phyloP scores from a whole-genome alignment of 2,113 vertebrate species.

The Himantopus leucocephalus region DNA sequence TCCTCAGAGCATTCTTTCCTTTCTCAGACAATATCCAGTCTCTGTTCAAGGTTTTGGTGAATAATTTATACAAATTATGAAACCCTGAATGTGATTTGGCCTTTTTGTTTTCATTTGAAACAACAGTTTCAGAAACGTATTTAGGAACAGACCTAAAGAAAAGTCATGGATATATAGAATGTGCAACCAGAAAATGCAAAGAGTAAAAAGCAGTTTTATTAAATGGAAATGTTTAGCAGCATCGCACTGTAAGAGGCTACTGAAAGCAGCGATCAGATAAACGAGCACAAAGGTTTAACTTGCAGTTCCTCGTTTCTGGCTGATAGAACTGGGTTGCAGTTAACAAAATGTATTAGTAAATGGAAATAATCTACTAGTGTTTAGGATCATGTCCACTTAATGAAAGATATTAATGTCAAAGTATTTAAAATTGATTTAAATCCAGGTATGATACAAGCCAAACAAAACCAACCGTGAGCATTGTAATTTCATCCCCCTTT shows the following conservation, averaged over 20 bases:
- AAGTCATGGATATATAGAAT: slow-evolving; percentile 26
- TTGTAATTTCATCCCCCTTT: neutral
- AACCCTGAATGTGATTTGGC: neutral
- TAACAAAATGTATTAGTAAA: slow-evolving; percentile 40
- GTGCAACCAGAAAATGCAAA: slow-evolving; percentile 45
- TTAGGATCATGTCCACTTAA: slow-evolving; percentile 3
- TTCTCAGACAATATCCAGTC: neutral
- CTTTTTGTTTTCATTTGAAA: neutral
- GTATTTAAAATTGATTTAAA: neutral
- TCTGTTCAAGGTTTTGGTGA: neutral
- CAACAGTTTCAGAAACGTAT: neutral
- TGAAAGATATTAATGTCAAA: neutral
- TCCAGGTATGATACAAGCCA: neutral
- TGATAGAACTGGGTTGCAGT: neutral
- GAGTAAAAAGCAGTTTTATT: slow-evolving; percentile 32
- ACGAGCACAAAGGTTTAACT: neutral
- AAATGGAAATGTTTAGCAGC: slow-evolving; percentile 37
- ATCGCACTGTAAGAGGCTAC: neutral
- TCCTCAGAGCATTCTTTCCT: neutral
- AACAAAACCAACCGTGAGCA: neutral
- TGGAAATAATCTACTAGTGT: neutral
- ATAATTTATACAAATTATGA: neutral
- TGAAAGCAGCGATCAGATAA: slow-evolving; percentile 19
- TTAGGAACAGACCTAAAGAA: neutral
- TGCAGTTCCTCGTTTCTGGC: neutral